Evolutionary conservation across 2,888 invertebrate species (phyloP).

Genomic region (Mystacides longicornis): DNA sequence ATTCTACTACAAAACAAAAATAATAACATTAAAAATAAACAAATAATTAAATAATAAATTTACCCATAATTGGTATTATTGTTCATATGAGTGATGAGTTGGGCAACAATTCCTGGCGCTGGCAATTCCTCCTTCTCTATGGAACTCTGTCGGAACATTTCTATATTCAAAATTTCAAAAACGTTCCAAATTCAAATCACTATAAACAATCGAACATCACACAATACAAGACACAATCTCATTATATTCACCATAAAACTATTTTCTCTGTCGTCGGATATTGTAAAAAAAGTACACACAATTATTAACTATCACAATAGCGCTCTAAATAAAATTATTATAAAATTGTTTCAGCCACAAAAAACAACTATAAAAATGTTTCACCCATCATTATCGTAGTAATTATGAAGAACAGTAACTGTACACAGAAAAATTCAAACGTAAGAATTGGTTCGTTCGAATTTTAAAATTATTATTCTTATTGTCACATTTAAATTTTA

Average conservation of each 20-base stretch:
- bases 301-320: too few species aligned
- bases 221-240: neutral
- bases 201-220: too few species aligned
- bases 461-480: neutral
- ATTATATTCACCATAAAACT: too few species aligned
- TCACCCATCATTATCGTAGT: too few species aligned
- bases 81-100: conserved; percentile 48
- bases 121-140: conserved; percentile 36
- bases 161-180: neutral
- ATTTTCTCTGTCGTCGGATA: too few species aligned
- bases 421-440: neutral
- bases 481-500: neutral
- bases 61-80: conserved; percentile 37
- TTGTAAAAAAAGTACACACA: too few species aligned
- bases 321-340: too few species aligned
- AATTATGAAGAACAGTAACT: neutral
- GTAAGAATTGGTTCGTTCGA: neutral
- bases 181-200: neutral
- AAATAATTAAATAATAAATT: conserved; percentile 2
- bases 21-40: neutral
- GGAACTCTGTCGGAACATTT: conserved; percentile 4
- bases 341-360: too few species aligned
- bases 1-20: too few species aligned
- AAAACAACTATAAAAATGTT: neutral
- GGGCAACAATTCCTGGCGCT: conserved; percentile 46